Percentiles rank a stretch among this genome's conserved stretches.
Conservation (phyloP, 1,140 invertebrate species). For the Ylistrum balloti region DNA sequence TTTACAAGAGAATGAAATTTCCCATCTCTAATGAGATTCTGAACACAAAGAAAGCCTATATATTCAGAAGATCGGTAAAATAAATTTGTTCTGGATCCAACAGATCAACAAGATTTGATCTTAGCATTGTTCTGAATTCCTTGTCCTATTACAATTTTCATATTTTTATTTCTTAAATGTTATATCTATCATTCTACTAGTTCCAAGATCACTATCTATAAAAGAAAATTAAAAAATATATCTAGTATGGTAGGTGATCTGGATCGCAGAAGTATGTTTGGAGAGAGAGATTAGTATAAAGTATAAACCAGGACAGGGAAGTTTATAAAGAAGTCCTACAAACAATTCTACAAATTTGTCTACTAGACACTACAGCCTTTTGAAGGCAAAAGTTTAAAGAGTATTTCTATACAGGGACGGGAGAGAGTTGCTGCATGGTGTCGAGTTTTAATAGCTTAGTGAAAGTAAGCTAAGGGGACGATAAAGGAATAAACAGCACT, state of each 20-base stretch:
- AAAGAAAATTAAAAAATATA: not conserved
- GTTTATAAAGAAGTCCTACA: not conserved
- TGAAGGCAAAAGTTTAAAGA: slow-evolving; percentile 10
- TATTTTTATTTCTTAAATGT: not conserved
- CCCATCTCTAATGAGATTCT: not conserved
- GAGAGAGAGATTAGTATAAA: not conserved
- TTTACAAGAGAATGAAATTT: not conserved
- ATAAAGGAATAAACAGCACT: slow-evolving; percentile 4
- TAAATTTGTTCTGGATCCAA: not conserved
- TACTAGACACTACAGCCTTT: not conserved
- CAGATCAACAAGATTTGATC: not conserved
- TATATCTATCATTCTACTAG: not conserved
- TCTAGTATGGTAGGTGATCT: not conserved
- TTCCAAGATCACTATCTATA: not conserved
- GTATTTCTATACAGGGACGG: slow-evolving; percentile 37
- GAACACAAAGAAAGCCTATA: not conserved
- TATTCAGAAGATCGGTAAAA: not conserved
- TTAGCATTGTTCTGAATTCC: not conserved
- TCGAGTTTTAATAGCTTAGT: slow-evolving; percentile 31
- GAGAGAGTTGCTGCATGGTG: slow-evolving; percentile 31
- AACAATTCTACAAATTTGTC: not conserved
- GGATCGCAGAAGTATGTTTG: not conserved
- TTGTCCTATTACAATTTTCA: not conserved
- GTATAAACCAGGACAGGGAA: not conserved
- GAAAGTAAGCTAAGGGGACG: slow-evolving; percentile 13